These are phyloP conservation scores for Drosophila mettleri DNA, from an alignment of 2,888 invertebrate species.

Conservation along the genomic window DNA sequence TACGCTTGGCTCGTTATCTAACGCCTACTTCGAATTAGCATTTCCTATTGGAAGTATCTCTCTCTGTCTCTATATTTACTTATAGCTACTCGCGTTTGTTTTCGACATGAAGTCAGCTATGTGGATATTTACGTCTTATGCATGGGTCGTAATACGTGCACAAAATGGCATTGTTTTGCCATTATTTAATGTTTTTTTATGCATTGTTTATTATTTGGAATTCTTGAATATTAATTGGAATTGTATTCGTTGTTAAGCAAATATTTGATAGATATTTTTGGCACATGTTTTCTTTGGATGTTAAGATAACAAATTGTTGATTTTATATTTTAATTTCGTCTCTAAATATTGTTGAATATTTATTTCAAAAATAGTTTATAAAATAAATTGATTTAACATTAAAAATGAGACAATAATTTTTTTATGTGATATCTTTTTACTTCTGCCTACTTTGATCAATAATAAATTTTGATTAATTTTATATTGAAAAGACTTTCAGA, in stretches of 20 bases:
- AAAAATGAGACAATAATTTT: no score
- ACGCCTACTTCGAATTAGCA: constrained; percentile 49
- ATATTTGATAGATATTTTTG: neutral
- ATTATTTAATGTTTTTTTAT: constrained; percentile 1
- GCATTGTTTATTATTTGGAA: neutral
- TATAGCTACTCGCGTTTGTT: constrained; percentile 18
- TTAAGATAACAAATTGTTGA: no score
- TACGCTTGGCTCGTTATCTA: constrained; percentile 45
- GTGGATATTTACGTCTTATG: constrained; percentile 21
- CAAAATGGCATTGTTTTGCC: constrained; percentile 10
- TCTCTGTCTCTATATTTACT: neutral
- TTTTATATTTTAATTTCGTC: neutral
- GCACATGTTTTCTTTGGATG: neutral
- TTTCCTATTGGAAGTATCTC: constrained; percentile 13
- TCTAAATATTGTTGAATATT: neutral
- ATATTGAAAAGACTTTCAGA: no score
- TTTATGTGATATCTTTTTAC: no score
- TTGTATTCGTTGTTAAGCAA: neutral
- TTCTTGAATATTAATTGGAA: constrained; percentile 4
- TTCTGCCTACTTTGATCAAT: no score
- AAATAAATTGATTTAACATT: no score
- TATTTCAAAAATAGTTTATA: no score
- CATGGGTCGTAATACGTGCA: constrained; percentile 39
- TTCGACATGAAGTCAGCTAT: constrained; percentile 62
- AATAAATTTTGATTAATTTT: no score